Evolutionary conservation across 2,888 invertebrate species (phyloP).

Genomic region (Tetheella fluctuosa): DNA sequence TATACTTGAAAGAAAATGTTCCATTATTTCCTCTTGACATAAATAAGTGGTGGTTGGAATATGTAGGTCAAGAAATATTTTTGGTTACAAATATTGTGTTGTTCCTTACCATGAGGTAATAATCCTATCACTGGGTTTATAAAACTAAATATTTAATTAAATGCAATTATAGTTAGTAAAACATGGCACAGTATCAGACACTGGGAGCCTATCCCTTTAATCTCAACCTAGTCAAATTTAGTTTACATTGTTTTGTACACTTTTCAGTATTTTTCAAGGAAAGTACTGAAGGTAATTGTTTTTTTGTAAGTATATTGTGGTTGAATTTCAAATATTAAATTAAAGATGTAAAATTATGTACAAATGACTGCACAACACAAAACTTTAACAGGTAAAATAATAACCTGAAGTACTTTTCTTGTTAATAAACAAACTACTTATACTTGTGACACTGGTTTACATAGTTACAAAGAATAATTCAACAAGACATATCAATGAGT

Average conservation of each 20-base stretch:
- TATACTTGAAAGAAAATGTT: neutral
- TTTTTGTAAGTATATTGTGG: neutral
- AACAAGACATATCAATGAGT: conserved; percentile 55
- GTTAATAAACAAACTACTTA: neutral
- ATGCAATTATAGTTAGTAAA: conserved; percentile 27
- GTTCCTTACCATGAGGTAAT: conserved; percentile 7
- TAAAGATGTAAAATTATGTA: neutral
- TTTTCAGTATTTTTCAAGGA: neutral
- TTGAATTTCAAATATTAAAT: neutral
- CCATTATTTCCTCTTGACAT: neutral
- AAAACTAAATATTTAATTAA: conserved; percentile 14
- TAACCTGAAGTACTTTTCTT: conserved; percentile 10
- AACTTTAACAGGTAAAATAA: neutral
- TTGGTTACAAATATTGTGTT: conserved; percentile 2
- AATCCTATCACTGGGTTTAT: conserved; percentile 12
- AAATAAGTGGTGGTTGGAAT: neutral
- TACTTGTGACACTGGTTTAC: conserved; percentile 49
- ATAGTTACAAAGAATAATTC: conserved; percentile 7
- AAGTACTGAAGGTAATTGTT: neutral
- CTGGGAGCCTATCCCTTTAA: conserved; percentile 36
- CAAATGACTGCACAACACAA: neutral
- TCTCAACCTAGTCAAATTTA: conserved; percentile 29
- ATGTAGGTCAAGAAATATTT: neutral
- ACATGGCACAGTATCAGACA: conserved; percentile 52
- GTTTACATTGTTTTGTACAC: neutral